Conservation (phyloP, 2,113 vertebrate species). For the Australoheros scitulus region DNA sequence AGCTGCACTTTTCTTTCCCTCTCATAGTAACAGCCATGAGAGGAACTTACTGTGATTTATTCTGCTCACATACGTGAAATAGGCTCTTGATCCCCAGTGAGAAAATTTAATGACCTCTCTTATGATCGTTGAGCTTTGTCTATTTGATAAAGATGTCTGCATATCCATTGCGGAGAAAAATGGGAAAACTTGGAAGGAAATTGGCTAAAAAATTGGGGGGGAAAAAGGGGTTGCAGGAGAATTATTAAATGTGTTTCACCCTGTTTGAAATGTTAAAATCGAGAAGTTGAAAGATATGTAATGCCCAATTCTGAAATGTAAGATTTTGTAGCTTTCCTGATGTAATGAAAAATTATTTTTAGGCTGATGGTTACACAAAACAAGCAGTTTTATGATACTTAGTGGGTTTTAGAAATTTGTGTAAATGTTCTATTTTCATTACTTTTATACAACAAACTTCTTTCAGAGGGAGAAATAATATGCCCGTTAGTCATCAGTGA, state of each 20-base stretch:
- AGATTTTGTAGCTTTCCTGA: background rate
- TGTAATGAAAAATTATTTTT: background rate
- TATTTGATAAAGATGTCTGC: background rate
- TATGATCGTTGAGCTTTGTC: background rate
- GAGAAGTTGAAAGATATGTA: accelerated
- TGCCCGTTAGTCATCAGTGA: too few species aligned
- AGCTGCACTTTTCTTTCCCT: background rate
- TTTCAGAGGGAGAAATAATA: too few species aligned
- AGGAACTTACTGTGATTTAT: background rate
- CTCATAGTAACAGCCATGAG: background rate
- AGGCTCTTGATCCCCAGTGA: background rate
- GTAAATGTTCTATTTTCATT: background rate
- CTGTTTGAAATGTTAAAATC: background rate
- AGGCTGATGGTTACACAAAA: accelerated
- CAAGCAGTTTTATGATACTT: accelerated
- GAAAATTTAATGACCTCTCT: background rate
- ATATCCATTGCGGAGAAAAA: background rate
- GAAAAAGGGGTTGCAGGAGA: background rate
- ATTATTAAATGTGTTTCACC: background rate
- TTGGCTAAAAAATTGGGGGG: too few species aligned
- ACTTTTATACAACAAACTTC: background rate
- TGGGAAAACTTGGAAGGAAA: accelerated
- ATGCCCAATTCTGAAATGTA: background rate
- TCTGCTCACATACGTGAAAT: background rate
- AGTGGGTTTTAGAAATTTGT: background rate